Base-by-base conservation (phyloP, 2,797 vertebrate genomes). In the Macropus fuliginosus region DNA sequence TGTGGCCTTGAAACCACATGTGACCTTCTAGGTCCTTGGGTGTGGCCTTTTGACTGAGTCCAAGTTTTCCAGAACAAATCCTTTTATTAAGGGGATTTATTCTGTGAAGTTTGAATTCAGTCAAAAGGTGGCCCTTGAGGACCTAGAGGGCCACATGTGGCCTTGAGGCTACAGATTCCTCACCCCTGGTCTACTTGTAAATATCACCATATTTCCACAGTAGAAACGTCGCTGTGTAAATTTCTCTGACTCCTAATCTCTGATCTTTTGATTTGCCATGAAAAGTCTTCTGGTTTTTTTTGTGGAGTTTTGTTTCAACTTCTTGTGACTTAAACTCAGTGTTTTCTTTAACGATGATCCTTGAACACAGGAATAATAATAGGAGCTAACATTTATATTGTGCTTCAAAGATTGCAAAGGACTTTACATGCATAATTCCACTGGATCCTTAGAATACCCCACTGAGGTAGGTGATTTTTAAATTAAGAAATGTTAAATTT, bases 401-500 rank as follows among this genome's bases (percentile, higher is more conserved):
- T 18, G 14, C 62, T 74, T n/a, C 5, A 8, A 74, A 40, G 62
- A 74, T 40, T 18, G 5, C 34, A n/a, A 74, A 74, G 5, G 16
- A 6, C 34, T 74, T 74, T 74, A 62, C 1, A 31, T 31, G 31
- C 29, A 21, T 74, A 74, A 74, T 74, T n/a, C n/a, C 34, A 74
- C 21, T n/a, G 34, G 18, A n/a, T 18, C 34, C 62, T 74, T 16
- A 74, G 9, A 74, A n/a, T 74, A n/a, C 13, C 16, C 4, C 34
- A n/a, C 34, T 74, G 34, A 40, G 34, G 34, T 74, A 74, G 14
- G 34, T 18, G 34, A 21, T 74, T 74, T 81, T 9, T 74, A 89
- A 94, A 95, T 52, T 46, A 66, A 56, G 28, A 57, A 40, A 54
- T 94, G 94, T 81, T 54, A 93, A 92, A 92, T 91, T 34, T 54